Percentiles rank a stretch among this genome's conserved stretches.
Conservation (phyloP, 2,888 invertebrate genomes). For the Polymixis flavicincta region DNA sequence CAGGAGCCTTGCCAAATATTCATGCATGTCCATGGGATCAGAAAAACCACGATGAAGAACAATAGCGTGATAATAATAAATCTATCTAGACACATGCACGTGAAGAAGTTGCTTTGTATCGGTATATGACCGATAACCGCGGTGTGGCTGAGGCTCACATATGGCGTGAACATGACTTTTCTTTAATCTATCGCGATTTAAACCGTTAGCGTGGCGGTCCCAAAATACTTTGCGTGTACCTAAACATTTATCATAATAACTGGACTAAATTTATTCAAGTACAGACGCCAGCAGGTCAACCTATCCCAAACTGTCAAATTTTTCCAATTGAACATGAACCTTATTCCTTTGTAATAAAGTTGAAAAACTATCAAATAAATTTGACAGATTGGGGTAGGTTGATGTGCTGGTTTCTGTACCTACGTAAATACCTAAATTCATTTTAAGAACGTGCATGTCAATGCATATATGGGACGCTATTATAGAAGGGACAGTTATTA, state of each 20-base stretch:
- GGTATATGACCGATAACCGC: slow-evolving; percentile 61
- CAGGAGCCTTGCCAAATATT: neutral
- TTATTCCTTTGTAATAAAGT: too few species aligned
- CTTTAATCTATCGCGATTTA: slow-evolving; percentile 69
- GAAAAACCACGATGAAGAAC: neutral
- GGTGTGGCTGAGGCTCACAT: slow-evolving; percentile 60
- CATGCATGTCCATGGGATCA: neutral
- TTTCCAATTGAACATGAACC: too few species aligned
- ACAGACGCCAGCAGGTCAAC: too few species aligned
- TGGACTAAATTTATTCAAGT: slow-evolving; percentile 1
- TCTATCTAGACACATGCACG: slow-evolving; percentile 38
- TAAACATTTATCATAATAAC: neutral
- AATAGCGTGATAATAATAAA: slow-evolving; percentile 1
- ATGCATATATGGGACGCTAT: neutral
- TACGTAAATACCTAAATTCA: too few species aligned
- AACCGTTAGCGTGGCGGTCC: slow-evolving; percentile 59
- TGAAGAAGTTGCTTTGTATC: slow-evolving; percentile 31
- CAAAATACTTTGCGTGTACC: slow-evolving; percentile 44
- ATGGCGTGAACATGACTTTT: slow-evolving; percentile 71
- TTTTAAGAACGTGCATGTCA: too few species aligned
- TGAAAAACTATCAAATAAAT: too few species aligned
- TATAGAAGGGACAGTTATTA: slow-evolving; percentile 24
- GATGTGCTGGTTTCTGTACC: too few species aligned
- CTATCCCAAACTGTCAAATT: too few species aligned
- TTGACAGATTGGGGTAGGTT: too few species aligned